Evolutionary conservation across 2,113 vertebrate genomes (phyloP).

Genomic region (Plecturocebus donacophilus): DNA sequence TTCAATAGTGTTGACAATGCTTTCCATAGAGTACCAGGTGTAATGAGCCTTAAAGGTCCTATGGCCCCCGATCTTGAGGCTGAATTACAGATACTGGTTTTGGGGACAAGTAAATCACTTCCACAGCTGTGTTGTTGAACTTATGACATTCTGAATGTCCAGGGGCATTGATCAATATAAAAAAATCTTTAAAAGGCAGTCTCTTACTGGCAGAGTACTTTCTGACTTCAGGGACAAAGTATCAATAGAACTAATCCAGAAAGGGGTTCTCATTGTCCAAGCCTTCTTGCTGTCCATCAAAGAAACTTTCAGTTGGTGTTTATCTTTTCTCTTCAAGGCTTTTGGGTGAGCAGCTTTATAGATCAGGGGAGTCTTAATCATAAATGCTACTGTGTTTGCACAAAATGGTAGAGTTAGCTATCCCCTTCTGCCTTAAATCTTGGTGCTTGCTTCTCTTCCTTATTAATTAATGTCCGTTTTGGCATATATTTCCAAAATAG

Average conservation of each 20-base stretch:
- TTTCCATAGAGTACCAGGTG: not conserved
- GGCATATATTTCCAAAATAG: not conserved
- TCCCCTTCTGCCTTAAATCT: not conserved
- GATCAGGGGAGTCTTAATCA: not conserved
- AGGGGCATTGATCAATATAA: not conserved
- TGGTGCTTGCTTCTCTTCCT: not conserved
- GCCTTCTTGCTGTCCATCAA: not conserved
- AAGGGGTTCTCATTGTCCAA: not conserved
- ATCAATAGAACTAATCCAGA: not conserved
- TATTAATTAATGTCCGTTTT: not conserved
- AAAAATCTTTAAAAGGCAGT: not conserved
- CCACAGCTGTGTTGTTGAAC: not conserved
- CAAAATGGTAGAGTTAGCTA: not conserved
- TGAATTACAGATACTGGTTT: not conserved
- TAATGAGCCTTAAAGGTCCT: not conserved
- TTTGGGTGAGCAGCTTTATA: not conserved
- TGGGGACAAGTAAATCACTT: not conserved
- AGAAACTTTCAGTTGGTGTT: not conserved
- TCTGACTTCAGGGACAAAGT: not conserved
- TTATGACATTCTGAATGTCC: not conserved
- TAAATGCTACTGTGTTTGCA: not conserved
- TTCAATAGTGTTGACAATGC: not conserved
- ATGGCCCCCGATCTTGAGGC: not conserved
- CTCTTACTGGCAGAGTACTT: not conserved
- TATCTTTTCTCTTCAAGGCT: not conserved